Conservation (phyloP, 2,888 invertebrate species). For the Cryptus armator region DNA sequence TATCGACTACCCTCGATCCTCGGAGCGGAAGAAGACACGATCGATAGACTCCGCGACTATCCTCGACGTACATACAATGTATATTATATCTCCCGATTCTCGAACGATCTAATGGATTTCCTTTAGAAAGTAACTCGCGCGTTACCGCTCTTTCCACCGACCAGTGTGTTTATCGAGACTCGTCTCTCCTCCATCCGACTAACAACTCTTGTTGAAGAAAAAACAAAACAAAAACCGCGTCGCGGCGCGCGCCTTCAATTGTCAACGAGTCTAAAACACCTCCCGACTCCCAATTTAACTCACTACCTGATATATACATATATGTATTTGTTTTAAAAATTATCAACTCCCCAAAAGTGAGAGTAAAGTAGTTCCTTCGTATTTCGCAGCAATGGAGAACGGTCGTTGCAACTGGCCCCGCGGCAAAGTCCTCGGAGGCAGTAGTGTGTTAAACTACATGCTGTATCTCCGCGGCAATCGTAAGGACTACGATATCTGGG, state of each 20-base stretch:
- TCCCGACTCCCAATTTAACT: background rate
- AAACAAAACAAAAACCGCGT: background rate
- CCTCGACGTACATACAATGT: no score
- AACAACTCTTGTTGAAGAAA: background rate
- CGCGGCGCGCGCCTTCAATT: background rate
- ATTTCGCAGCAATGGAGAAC: constrained; percentile 90
- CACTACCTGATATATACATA: no score
- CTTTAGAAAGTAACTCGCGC: constrained; percentile 59
- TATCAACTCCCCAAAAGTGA: background rate
- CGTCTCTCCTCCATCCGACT: background rate
- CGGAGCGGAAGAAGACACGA: no score
- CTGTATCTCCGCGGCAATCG: constrained; percentile 95
- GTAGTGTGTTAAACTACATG: constrained; percentile 96
- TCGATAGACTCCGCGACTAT: no score
- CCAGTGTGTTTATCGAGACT: background rate
- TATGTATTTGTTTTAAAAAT: background rate
- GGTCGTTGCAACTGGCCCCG: constrained; percentile 96
- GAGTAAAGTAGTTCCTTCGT: constrained; percentile 5
- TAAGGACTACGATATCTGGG: constrained; percentile 96
- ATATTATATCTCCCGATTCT: background rate
- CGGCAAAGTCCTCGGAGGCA: constrained; percentile 96
- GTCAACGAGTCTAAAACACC: background rate
- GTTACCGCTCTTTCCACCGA: background rate
- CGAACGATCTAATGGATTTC: constrained; percentile 44
- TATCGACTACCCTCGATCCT: background rate